A percentile compares a stretch with the other conserved stretches of the same genome.
Conservation (phyloP, 2,113 vertebrate genomes). For the Pteronura brasiliensis region DNA sequence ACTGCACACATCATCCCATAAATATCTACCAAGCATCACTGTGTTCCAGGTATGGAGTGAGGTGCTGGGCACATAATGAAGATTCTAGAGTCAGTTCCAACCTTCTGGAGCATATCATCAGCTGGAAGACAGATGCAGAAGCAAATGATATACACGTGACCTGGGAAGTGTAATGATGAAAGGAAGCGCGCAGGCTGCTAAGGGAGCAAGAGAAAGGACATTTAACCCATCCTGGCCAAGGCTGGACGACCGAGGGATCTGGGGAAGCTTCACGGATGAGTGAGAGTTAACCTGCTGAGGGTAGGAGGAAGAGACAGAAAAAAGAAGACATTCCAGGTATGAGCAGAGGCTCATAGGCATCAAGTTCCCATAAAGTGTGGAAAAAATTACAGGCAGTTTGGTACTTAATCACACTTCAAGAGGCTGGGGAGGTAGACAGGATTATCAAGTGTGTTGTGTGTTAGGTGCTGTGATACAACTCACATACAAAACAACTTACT, state of each 20-base stretch:
- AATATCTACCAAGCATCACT: background rate
- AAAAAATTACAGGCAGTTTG: constrained; percentile 40
- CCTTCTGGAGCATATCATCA: background rate
- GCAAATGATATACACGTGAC: background rate
- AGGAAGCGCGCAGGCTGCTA: background rate
- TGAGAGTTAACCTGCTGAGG: background rate
- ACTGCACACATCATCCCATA: background rate
- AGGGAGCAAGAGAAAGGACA: background rate
- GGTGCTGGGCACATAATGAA: background rate
- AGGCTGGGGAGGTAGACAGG: background rate
- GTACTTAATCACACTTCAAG: constrained; percentile 29
- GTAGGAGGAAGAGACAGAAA: background rate
- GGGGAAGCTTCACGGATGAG: background rate
- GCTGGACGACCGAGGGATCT: background rate
- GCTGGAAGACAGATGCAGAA: background rate
- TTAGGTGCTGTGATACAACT: background rate
- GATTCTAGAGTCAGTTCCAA: background rate
- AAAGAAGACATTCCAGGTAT: background rate
- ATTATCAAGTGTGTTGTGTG: background rate
- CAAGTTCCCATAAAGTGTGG: background rate
- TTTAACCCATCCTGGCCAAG: background rate
- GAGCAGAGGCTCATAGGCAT: background rate
- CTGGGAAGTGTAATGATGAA: background rate
- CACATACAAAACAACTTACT: background rate
- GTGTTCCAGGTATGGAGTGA: background rate